Base-by-base conservation (phyloP, 1,140 invertebrate species). In the Druon quercuslanigerum region DNA sequence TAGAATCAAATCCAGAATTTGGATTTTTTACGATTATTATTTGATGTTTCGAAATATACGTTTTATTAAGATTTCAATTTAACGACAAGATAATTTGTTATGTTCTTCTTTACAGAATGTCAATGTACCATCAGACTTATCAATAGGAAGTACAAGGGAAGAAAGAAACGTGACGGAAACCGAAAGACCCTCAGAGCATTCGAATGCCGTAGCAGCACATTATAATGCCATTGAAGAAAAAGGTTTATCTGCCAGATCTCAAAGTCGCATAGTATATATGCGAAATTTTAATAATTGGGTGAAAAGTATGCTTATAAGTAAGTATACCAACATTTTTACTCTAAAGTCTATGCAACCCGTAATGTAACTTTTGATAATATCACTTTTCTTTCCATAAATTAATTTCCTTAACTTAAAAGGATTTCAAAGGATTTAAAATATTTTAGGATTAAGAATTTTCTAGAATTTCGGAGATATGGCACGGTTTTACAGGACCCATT, bases 251-350 rank as follows among this genome's bases (percentile, higher is more conserved):
- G 94, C 95, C 79, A 92, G 99, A 71, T 95, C 93, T 78, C 94
- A 97, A 85, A 99, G 98, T 54, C 94, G 96, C 25, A 99, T 99
- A 81, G 96, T 97, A 85, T 95, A 96, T 86, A 93, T 99, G 92
- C 93, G 99, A 81, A 99, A 99, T 91, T 99, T 99, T 87, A 99
- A 99, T 90, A 99, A 99, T 90, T 99, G 98, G 98, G 95, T 99
- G 11, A 99, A 99, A 92, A 96, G 96, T 89, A 96, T 98, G 92
- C 91, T 99, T 0, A 99, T 99, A 83, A 94, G 94, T 95, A 88
- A 83, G 76, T 81, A 50, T n/a, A 50, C 51, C 17, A 14, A 56
- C 33, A 51, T 57, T 50, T 20, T 14, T 71, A 66, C 25, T 51
- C 8, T 57, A 77, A 73, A 33, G 25, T 33, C 4, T 2, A 33